phyloP scores from a whole-genome alignment of 2,113 vertebrate genomes.

The Orthonyx spaldingii region DNA sequence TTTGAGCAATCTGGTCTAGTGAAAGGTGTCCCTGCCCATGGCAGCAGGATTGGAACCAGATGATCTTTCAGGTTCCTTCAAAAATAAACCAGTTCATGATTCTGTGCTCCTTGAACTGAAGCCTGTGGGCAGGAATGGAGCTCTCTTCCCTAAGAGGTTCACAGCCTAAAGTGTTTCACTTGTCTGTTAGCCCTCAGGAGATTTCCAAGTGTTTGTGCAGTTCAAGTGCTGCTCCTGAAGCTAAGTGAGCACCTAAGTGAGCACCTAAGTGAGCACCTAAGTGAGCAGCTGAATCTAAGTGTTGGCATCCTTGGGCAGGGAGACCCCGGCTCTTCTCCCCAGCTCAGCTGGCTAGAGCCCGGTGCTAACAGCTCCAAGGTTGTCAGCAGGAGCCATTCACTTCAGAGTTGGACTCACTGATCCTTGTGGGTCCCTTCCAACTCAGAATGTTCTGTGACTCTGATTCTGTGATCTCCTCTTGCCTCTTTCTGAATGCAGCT shows the following conservation, averaged over 20 bases:
- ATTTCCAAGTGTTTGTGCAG: not conserved
- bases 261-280: not conserved
- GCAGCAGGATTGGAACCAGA: not conserved
- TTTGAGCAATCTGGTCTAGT: not conserved
- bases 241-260: fast-evolving
- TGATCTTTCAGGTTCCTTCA: not conserved
- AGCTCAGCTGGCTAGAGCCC: not conserved
- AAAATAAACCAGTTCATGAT: not conserved
- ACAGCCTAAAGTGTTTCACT: not conserved
- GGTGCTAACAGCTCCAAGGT: not conserved
- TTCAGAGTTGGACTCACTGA: not conserved
- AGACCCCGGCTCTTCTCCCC: not conserved
- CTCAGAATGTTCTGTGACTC: not conserved
- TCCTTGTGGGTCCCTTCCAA: not conserved
- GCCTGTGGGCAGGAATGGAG: not conserved
- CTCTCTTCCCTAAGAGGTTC: not conserved
- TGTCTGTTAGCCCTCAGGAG: not conserved
- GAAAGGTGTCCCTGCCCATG: not conserved
- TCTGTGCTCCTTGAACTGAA: not conserved
- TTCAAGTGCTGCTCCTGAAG: not conserved
- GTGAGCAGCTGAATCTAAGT: too few species aligned
- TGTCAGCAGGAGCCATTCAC: too few species aligned
- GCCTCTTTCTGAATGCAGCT: not conserved
- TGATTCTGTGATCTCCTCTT: not conserved
- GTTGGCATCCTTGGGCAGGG: not conserved